Evolutionary conservation across 2,113 vertebrate genomes (phyloP), one percentile per base, ranked within the genome.

Genomic region (Cathartes aura): DNA sequence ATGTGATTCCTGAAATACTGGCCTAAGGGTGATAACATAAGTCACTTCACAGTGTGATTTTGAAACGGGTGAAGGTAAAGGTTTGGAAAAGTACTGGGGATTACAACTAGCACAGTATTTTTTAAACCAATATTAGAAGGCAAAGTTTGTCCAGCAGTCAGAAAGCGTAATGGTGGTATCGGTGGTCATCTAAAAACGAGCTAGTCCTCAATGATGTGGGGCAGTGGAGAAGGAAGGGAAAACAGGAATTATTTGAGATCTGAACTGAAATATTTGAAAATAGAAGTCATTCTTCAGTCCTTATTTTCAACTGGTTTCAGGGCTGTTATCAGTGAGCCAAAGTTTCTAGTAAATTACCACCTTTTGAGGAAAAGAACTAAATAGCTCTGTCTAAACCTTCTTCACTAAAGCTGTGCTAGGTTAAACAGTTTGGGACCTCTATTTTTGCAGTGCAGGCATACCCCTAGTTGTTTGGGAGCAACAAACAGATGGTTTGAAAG

Each of bases 401-500:
- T 30, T 73, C 58, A 45, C 45, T 76, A 53, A 66, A 81, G 26
- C 52, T 43, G 32, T 82, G 47, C 47, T 68, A 48, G 36, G 56
- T 87, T 79, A 87, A 96, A 59, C 21, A 80, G 64, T 87, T 68
- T 89, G 87, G 64, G 87, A 95, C 38, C 5, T 63, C 48, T 75
- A 15, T 82, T 96, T 94, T 75, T 96, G 89, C 87, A 96, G 50
- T 24, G 73, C 47, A 91, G 81, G 64, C 89, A 91, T 47, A 96
- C 18, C 47, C 15, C 18, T 70, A 67, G 64, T 81, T 87, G 63
- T 74, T 91, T 89, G 87, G 83, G 56, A 96, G 56, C 56, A 93
- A 82, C 32, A 74, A 93, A 74, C 91, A 96, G 93, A 96, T 96
- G 91, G 87, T 48, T 85, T 87, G 68, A 93, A 96, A 74, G 47